Evolutionary conservation across 1,140 invertebrate genomes (phyloP).

Genomic region (Aphelinus certus): DNA sequence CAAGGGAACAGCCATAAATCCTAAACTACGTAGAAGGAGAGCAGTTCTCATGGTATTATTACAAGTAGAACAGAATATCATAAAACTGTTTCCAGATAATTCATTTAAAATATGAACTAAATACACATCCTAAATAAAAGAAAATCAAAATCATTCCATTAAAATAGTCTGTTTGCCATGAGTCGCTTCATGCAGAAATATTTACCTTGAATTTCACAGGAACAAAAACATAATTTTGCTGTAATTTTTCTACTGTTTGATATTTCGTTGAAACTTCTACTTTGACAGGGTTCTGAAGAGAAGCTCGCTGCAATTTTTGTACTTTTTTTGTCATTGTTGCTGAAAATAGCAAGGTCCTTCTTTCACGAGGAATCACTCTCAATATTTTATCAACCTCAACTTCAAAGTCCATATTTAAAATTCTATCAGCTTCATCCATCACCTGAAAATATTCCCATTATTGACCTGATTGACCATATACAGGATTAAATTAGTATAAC

Average conservation of each 20-base stretch:
- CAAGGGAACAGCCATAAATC: constrained; percentile 91
- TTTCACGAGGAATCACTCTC: constrained; percentile 87
- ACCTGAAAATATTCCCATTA: constrained; percentile 63
- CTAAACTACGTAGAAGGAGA: constrained; percentile 86
- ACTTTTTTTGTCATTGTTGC: constrained; percentile 99
- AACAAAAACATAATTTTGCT: constrained; percentile 96
- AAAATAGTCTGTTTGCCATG: constrained; percentile 16
- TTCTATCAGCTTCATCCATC: constrained; percentile 96
- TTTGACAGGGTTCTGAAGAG: constrained; percentile 90
- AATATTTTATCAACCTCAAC: constrained; percentile 96
- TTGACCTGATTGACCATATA: no score
- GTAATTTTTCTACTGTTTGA: constrained; percentile 96
- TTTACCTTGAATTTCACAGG: constrained; percentile 93
- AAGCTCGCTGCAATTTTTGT: constrained; percentile 94
- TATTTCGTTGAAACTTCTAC: constrained; percentile 97
- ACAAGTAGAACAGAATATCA: constrained; percentile 97
- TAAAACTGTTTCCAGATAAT: constrained; percentile 94
- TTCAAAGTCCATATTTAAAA: constrained; percentile 97
- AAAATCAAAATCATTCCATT: constrained; percentile 25
- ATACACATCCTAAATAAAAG: constrained; percentile 85
- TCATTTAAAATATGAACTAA: constrained; percentile 96
- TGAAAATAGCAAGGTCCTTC: constrained; percentile 91
- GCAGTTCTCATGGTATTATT: constrained; percentile 90
- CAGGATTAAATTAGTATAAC: neutral
- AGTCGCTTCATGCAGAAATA: constrained; percentile 16